Conservation (phyloP, 2,888 invertebrate genomes). For the Allophyes oxyacanthae region DNA sequence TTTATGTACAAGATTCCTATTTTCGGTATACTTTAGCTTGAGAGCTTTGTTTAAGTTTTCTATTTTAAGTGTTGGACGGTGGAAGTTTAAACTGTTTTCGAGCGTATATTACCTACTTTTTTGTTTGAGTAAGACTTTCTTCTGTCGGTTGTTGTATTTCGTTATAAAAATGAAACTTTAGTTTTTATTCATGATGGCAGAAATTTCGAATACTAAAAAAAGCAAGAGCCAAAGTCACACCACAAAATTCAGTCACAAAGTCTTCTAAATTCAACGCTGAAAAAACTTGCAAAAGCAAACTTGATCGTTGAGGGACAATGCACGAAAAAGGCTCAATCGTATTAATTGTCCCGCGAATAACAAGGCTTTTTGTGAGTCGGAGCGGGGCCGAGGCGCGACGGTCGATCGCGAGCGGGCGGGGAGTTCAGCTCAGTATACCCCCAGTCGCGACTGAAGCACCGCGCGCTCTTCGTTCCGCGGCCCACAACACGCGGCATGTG, state of each 20-base stretch:
- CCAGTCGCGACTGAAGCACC: slow-evolving; percentile 68
- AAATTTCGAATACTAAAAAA: slow-evolving; percentile 9
- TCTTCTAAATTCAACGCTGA: not conserved
- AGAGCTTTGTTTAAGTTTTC: slow-evolving; percentile 37
- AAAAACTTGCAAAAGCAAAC: slow-evolving; percentile 42
- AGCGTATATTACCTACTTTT: not conserved
- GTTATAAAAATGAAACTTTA: not conserved
- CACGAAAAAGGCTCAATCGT: slow-evolving; percentile 67
- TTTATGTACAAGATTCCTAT: slow-evolving; percentile 39
- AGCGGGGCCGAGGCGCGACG: slow-evolving; percentile 71
- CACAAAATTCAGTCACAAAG: slow-evolving; percentile 1
- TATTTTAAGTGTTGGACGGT: slow-evolving; percentile 21
- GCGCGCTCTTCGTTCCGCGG: slow-evolving; percentile 61
- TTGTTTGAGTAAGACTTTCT: no score
- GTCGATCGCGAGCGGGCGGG: slow-evolving; percentile 68
- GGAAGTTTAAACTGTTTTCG: slow-evolving; percentile 24
- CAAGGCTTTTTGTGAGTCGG: slow-evolving; percentile 69
- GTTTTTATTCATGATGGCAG: not conserved
- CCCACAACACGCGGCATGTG: slow-evolving; percentile 65
- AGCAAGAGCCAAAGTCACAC: slow-evolving; percentile 6
- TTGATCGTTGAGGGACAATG: slow-evolving; percentile 51
- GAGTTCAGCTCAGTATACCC: slow-evolving; percentile 73
- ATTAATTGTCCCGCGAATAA: slow-evolving; percentile 75
- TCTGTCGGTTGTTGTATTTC: no score
- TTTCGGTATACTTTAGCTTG: slow-evolving; percentile 27